Evolutionary conservation across 2,888 invertebrate species (phyloP), one percentile per base, ranked within the genome.

Genomic region (Metallyticus violacea): DNA sequence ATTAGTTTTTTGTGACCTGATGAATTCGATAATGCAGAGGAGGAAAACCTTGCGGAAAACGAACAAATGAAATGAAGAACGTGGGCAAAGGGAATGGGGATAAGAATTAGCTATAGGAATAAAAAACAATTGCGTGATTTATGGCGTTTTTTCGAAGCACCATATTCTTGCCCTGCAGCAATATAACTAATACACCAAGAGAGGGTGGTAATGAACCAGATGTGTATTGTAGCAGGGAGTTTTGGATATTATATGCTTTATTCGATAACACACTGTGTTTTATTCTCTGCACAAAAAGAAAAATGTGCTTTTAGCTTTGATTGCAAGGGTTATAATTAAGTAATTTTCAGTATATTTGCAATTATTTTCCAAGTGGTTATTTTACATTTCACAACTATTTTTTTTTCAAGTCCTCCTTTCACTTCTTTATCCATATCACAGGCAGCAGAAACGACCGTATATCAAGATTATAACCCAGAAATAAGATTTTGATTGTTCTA

Each of bases 1-100:
- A 83, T 83, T 83, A 83, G 77, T 83, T 83, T 83, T 77, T 30
- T 22, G 29, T n/a, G 28, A 81, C 81, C 30, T 81, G 81, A 81
- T 81, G 81, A 81, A 81, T 81, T 81, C 29, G 83, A 83, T 83
- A 83, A 83, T 77, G 77, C 40, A 62, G 40, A 62, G 40, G 40
- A 62, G 40, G 15, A 62, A 62, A 62, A 62, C 40, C 40, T 62
- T 62, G 40, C 40, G 40, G 40, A 62, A 62, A 62, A 62, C 40
- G 40, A 62, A 62, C 40, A 62, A 62, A 62, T 62, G 40, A 62
- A 62, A 62, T 62, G 40, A 62, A 15, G 40, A 40, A 40, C 40
- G 7, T 40, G 40, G 40, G 40, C 15, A 62, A 15, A 62, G 40
- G 40, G 40, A 62, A 62, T 62, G 40, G 40, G 40, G 40, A 15